Percentiles rank a stretch among this genome's conserved stretches.
Evolutionary conservation across 2,888 invertebrate genomes (phyloP).

Genomic region (Bruchidius siliquastri): DNA sequence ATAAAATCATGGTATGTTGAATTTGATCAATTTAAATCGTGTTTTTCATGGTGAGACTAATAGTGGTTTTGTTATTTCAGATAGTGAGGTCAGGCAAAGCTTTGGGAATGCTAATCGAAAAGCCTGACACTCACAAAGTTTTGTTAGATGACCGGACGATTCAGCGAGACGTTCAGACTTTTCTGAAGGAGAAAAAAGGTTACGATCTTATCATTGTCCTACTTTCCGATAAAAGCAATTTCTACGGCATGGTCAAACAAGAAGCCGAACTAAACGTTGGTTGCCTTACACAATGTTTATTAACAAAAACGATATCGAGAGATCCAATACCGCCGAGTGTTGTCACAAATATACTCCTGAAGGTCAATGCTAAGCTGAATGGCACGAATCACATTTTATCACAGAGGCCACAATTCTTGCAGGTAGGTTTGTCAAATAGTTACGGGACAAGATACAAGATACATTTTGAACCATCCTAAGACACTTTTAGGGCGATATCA

Average conservation of each 20-base stretch:
- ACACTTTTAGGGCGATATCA: no score
- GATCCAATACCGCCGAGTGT: slow-evolving; percentile 35
- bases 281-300: slow-evolving; percentile 70
- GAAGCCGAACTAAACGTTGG: slow-evolving; percentile 63
- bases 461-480: no score
- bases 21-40: no score
- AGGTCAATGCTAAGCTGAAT: slow-evolving; percentile 77
- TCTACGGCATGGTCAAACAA: slow-evolving; percentile 55
- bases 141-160: neutral
- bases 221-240: slow-evolving; percentile 48
- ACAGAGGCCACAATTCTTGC: slow-evolving; percentile 22
- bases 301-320: slow-evolving; percentile 31
- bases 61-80: neutral
- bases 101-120: neutral
- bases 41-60: neutral
- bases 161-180: neutral
- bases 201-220: slow-evolving; percentile 59
- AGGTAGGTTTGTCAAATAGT: neutral
- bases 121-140: neutral
- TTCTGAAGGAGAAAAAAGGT: slow-evolving; percentile 18
- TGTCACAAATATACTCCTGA: slow-evolving; percentile 64
- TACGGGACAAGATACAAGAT: no score
- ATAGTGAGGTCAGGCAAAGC: neutral
- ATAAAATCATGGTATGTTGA: no score
- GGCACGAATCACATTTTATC: slow-evolving; percentile 65